Conservation (phyloP, 2,888 invertebrate species). For the Cetonia aurata region DNA sequence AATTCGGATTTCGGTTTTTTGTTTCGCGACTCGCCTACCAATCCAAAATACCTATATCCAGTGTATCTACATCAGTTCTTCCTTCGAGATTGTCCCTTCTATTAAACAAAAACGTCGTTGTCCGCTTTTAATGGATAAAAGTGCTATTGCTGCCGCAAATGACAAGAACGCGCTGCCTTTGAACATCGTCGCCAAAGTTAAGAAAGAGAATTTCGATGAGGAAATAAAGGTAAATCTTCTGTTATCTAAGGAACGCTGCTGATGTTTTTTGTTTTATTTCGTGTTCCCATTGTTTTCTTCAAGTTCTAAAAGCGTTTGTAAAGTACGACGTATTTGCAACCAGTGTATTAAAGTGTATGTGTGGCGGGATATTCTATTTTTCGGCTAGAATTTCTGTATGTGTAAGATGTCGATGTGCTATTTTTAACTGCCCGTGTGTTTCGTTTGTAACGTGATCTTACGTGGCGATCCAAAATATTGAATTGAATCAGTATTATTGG, state of each 20-base stretch:
- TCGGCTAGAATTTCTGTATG: slow-evolving; percentile 38
- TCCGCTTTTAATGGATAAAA: slow-evolving; percentile 59
- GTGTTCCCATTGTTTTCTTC: neutral
- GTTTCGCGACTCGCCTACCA: too few relatives aligned
- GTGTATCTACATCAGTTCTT: slow-evolving; percentile 1
- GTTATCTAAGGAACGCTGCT: too few relatives aligned
- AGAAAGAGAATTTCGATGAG: slow-evolving; percentile 79
- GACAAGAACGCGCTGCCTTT: slow-evolving; percentile 42
- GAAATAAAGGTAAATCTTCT: slow-evolving; percentile 76
- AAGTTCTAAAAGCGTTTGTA: too few relatives aligned
- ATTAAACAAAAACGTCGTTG: neutral
- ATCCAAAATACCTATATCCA: too few relatives aligned
- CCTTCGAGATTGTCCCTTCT: neutral
- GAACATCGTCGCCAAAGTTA: slow-evolving; percentile 66
- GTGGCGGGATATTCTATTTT: slow-evolving; percentile 37
- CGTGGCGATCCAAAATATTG: slow-evolving; percentile 31
- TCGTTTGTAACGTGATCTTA: slow-evolving; percentile 36
- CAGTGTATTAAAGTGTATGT: too few relatives aligned
- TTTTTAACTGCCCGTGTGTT: slow-evolving; percentile 41
- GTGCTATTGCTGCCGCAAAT: slow-evolving; percentile 40
- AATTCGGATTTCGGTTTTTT: slow-evolving; percentile 32
- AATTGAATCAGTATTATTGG: slow-evolving; percentile 15
- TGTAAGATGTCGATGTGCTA: slow-evolving; percentile 29
- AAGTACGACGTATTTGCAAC: too few relatives aligned
- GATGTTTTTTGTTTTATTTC: neutral